A percentile compares a stretch with the other conserved stretches of the same genome.
Evolutionary conservation across 2,113 vertebrate genomes (phyloP).

Genomic region (Rhynchomys soricoides): DNA sequence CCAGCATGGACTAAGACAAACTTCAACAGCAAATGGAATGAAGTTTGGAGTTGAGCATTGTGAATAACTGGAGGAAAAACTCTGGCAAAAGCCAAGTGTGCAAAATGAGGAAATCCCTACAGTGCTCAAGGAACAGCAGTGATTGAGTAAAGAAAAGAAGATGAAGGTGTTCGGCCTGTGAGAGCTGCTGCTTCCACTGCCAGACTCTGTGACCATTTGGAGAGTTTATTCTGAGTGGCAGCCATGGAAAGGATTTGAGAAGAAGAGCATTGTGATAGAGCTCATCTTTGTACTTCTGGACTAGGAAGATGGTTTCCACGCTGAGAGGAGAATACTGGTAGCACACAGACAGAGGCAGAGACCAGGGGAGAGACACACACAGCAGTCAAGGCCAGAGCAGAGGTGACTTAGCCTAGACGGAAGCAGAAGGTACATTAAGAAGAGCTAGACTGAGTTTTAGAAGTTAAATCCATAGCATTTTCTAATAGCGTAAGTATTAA

Average conservation of each 20-base stretch:
- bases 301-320: not conserved
- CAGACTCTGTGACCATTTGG: not conserved
- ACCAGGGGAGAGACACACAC: not conserved
- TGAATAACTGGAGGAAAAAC: not conserved
- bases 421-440: not conserved
- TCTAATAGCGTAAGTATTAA: not conserved
- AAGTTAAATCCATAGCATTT: not conserved
- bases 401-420: not conserved
- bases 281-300: not conserved
- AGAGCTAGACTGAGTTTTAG: not conserved
- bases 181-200: not conserved
- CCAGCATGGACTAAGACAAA: not conserved
- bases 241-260: not conserved
- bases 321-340: not conserved
- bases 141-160: not conserved
- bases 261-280: not conserved
- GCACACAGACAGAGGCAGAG: not conserved
- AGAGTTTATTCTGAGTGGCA: conserved; percentile 18
- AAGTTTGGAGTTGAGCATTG: not conserved
- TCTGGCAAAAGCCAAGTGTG: not conserved
- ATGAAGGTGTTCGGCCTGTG: not conserved
- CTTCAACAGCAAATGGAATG: not conserved
- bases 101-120: not conserved
- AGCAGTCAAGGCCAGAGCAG: not conserved
- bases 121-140: not conserved